A percentile compares a stretch with the other conserved stretches of the same genome.
phyloP scores from a whole-genome alignment of 2,797 vertebrate species.

The Nasua narica region DNA sequence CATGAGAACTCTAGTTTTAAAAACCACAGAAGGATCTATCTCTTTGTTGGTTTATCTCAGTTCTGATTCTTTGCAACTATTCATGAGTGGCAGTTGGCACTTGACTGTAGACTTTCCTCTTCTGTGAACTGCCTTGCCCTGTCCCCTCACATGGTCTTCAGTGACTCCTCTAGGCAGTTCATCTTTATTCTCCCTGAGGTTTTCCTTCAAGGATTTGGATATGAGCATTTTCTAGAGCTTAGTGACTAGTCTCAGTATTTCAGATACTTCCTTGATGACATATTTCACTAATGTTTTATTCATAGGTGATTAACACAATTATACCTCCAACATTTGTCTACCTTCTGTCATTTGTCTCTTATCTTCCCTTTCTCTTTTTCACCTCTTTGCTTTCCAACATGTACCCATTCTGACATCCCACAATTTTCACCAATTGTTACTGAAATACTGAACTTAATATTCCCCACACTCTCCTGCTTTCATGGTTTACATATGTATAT shows the following conservation, averaged over 20 bases:
- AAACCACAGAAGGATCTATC: not conserved
- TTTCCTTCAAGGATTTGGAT: not conserved
- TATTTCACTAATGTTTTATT: not conserved
- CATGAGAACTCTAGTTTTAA: not conserved
- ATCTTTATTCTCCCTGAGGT: not conserved
- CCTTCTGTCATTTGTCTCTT: not conserved
- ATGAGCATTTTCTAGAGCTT: not conserved
- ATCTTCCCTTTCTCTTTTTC: not conserved
- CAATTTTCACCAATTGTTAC: not conserved
- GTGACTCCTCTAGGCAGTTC: not conserved
- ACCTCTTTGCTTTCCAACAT: not conserved
- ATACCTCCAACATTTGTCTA: not conserved
- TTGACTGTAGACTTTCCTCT: not conserved
- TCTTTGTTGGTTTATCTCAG: not conserved
- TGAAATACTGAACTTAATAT: not conserved
- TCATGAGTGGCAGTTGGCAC: not conserved
- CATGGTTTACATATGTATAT: not conserved
- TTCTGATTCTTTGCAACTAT: not conserved
- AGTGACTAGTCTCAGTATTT: not conserved
- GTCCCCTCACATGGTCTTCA: not conserved
- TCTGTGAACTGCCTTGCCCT: not conserved
- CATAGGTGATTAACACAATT: not conserved
- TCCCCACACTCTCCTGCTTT: not conserved
- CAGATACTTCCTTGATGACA: not conserved
- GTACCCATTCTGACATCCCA: not conserved